Evolutionary conservation across 2,888 invertebrate genomes (phyloP), one percentile per base, ranked within the genome.

Genomic region (Ectropis crepuscularia): DNA sequence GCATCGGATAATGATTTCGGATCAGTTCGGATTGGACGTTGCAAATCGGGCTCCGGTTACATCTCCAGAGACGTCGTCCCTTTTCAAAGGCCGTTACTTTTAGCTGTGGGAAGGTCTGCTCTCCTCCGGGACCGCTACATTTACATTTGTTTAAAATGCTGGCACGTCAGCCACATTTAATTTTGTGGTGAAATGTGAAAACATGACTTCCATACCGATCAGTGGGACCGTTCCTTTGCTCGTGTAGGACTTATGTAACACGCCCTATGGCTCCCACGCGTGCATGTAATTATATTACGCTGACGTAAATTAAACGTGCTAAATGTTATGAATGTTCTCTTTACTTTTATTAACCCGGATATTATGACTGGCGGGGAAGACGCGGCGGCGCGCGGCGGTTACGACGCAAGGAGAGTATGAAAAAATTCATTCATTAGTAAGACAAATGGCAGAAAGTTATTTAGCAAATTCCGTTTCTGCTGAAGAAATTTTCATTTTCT

Each of bases 401-500:
- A 65, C 50, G 67, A 69, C 60, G 68, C 67, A 70, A 72, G 69
- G 63, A 69, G 71, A 69, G 65, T 60, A 67, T 70, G 59, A 71
- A 78, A 80, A 82, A 78, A 83, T 71, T 76, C 69, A 77, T 83
- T 83, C 79, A 84, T 86, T 86, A 83, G 74, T 65, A 83, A 85
- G 84, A 87, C 80, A 83, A 88, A 87, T 83, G 80, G 81, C 72
- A 75, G 74, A 85, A 86, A 86, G 82, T 84, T 84, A 87, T 88
- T 85, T 83, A 81, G 82, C 74, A 78, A 85, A 87, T 87, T 84
- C 76, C 76, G 74, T 83, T 86, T 80, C 78, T 74, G 75, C 75
- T 80, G 74, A 80, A 80, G 81, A 86, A 85, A 87, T 87, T 86
- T 86, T 82, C 81, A 88, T 89, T 88, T 90, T 90, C 86, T 86